Base-by-base conservation (phyloP, 2,797 vertebrate species). In the Labroides dimidiatus region DNA sequence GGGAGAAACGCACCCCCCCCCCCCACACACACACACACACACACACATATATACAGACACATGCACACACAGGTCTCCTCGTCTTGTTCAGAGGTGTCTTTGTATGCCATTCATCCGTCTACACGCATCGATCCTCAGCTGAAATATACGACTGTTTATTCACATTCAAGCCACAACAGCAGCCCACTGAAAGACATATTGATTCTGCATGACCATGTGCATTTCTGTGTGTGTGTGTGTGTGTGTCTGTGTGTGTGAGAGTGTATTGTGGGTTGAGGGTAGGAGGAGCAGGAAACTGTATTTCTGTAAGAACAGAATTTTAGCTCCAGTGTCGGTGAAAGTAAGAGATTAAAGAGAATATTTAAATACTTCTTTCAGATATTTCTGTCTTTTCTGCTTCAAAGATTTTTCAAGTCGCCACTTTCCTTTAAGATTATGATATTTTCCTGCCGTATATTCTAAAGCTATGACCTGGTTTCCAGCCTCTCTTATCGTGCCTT, bases 91-190 rank as follows among this genome's bases (percentile, higher is more conserved):
- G 69, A 81, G 76, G 84, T 81, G 82, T 78, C 84, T 86, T 84
- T 83, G 79, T 77, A 36, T 75, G 77, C 84, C 86, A 90, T 89
- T 92, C 88, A 90, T 90, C 89, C 82, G 83, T 91, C 91, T 80
- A 41, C 84, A 70, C 61, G 57, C 56, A 93, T 92, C 76, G 92
- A 94, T 92, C 70, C 78, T 45, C 76, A 10, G 78, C 86, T 87
- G 85, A 91, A 92, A 93, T 89, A 80, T 84, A 84, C 24, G 51
- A 73, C 86, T 91, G 91, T 93, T 93, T 92, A 92, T 93, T 93
- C 91, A 90, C 89, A 88, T 87, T 88, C 87, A 80, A 68, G 81
- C 80, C 80, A 84, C 87, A 89, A 82, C 90, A 79, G 75, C 69
- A 64, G 70, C 39, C 70, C 19, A 73, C 84, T 89, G 84, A 86